These are phyloP conservation scores for Nezara viridula DNA, from an alignment of 2,888 invertebrate species.

Conservation along the genomic window DNA sequence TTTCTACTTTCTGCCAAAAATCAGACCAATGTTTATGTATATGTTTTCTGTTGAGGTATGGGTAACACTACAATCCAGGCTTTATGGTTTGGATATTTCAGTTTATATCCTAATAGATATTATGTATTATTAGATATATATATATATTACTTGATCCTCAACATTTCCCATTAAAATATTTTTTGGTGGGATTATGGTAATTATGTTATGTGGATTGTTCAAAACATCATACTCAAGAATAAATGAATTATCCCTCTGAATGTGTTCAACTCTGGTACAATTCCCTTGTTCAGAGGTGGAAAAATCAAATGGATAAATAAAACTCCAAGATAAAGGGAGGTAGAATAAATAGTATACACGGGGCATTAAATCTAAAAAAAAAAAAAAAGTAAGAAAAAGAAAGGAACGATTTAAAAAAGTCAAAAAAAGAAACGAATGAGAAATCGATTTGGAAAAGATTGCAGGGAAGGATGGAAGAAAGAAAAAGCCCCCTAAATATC, in stretches of 20 bases:
- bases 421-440: constrained; percentile 13
- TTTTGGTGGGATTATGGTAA: too few relatives aligned
- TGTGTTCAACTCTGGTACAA: not conserved
- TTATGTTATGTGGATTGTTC: too few relatives aligned
- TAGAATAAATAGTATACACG: constrained; percentile 6
- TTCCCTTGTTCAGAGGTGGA: not conserved
- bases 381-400: not conserved
- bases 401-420: not conserved
- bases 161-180: too few relatives aligned
- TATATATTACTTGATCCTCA: too few relatives aligned
- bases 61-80: too few relatives aligned
- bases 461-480: constrained; percentile 32
- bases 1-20: too few relatives aligned
- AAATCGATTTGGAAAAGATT: constrained; percentile 18
- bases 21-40: too few relatives aligned
- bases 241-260: not conserved
- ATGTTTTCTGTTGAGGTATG: too few relatives aligned
- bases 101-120: too few relatives aligned
- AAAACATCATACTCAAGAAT: not conserved
- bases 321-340: not conserved
- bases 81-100: too few relatives aligned
- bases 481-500: constrained; percentile 27
- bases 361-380: constrained; percentile 1
- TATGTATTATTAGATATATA: too few relatives aligned
- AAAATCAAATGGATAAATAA: constrained; percentile 1